Evolutionary conservation across 2,888 invertebrate genomes (phyloP).

Genomic region (Esperia sulphurella): DNA sequence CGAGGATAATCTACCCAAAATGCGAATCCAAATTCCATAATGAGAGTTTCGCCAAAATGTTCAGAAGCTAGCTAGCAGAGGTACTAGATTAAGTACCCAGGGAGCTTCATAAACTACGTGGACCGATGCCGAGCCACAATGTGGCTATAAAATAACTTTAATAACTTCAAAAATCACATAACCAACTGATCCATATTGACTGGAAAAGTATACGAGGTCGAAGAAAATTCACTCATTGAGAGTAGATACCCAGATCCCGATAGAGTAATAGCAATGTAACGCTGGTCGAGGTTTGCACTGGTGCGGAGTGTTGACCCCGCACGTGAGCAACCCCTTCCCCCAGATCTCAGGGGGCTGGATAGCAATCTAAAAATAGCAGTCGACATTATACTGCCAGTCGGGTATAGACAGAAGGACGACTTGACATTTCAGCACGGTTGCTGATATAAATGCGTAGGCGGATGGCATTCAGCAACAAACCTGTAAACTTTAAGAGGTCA

Average conservation of each 20-base stretch:
- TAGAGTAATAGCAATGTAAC: background rate
- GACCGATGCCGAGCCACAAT: no score
- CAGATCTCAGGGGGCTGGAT: constrained; percentile 6
- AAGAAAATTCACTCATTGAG: background rate
- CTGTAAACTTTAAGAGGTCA: background rate
- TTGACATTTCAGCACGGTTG: constrained; percentile 28
- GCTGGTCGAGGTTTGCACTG: background rate
- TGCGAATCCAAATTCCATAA: background rate
- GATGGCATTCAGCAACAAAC: background rate
- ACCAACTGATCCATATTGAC: background rate
- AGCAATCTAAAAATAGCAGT: constrained; percentile 31
- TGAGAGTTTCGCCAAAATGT: background rate
- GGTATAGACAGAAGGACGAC: constrained; percentile 19
- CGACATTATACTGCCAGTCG: constrained; percentile 27
- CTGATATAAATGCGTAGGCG: background rate
- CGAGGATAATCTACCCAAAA: background rate
- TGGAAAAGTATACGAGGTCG: background rate
- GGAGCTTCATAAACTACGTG: no score
- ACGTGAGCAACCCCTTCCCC: background rate
- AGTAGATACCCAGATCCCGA: background rate
- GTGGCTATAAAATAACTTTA: no score
- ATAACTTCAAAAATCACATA: no score
- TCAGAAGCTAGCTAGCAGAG: no score
- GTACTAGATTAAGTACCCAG: no score
- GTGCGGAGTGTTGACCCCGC: constrained; percentile 1